These are phyloP conservation scores for Coccyzus lansbergi DNA, from an alignment of 2,797 vertebrate species.

Conservation along the genomic window DNA sequence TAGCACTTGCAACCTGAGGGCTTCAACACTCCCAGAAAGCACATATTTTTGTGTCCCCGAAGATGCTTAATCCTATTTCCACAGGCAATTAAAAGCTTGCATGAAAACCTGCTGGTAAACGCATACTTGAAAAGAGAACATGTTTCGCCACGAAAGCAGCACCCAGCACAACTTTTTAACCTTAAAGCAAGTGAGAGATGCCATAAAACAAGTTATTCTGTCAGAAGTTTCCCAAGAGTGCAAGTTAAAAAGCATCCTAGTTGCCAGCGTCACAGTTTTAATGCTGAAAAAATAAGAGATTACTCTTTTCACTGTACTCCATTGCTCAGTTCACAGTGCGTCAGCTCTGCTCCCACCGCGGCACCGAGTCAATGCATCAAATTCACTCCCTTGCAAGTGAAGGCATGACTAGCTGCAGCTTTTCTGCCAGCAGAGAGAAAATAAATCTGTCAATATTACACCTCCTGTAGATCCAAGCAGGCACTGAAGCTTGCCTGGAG, in stretches of 20 bases:
- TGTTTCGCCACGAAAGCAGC: background rate
- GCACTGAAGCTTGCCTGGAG: rapidly evolving
- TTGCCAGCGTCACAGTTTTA: background rate
- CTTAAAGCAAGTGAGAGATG: background rate
- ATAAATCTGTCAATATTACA: background rate
- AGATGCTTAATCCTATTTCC: background rate
- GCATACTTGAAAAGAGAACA: background rate
- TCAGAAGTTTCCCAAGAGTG: background rate
- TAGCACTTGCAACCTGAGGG: background rate
- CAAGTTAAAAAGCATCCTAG: background rate
- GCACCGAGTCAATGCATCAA: background rate
- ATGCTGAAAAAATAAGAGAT: background rate
- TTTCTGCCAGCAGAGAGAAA: background rate
- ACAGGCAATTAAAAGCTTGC: background rate
- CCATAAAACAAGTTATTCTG: background rate
- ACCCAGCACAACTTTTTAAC: background rate
- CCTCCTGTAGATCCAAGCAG: background rate
- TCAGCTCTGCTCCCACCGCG: background rate
- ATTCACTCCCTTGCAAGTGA: background rate
- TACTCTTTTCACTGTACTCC: background rate
- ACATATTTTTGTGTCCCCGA: background rate
- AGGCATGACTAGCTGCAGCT: background rate
- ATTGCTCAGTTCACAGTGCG: background rate
- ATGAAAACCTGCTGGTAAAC: background rate
- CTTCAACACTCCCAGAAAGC: background rate